Conservation (phyloP, 2,113 vertebrate species). For the Bucco capensis region DNA sequence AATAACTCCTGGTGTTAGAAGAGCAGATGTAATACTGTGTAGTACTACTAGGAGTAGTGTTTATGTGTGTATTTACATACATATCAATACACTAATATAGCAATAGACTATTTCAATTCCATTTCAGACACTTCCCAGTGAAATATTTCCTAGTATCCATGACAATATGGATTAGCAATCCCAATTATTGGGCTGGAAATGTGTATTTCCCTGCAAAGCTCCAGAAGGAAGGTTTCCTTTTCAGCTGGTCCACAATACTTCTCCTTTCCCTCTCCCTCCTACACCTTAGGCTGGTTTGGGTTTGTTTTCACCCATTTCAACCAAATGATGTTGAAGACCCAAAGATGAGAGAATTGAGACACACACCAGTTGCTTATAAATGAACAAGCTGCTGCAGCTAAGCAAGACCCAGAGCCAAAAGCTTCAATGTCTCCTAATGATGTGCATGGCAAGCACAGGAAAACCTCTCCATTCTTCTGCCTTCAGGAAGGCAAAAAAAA, state of each 20-base stretch:
- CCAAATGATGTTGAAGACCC: not conserved
- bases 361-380: not conserved
- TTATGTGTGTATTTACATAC: not conserved
- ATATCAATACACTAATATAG: not conserved
- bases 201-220: not conserved
- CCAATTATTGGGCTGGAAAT: not conserved
- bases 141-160: not conserved
- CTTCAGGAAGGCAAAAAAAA: not conserved
- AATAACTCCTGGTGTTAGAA: fast-evolving
- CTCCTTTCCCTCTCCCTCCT: not conserved
- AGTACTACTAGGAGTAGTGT: not conserved
- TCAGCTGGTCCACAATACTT: not conserved
- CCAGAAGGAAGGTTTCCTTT: not conserved
- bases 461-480: not conserved
- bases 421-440: not conserved
- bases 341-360: not conserved
- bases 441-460: not conserved
- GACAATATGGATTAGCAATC: not conserved
- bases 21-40: not conserved
- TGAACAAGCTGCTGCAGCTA: not conserved
- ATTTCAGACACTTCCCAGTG: not conserved
- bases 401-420: not conserved
- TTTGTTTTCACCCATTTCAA: not conserved
- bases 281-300: no score
- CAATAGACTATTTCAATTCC: not conserved